Percentiles rank a stretch among this genome's conserved stretches.
Evolutionary conservation across 53 echinoderm and acorn worm genomes (phyloP).

Genomic region (Zoroaster sp.): DNA sequence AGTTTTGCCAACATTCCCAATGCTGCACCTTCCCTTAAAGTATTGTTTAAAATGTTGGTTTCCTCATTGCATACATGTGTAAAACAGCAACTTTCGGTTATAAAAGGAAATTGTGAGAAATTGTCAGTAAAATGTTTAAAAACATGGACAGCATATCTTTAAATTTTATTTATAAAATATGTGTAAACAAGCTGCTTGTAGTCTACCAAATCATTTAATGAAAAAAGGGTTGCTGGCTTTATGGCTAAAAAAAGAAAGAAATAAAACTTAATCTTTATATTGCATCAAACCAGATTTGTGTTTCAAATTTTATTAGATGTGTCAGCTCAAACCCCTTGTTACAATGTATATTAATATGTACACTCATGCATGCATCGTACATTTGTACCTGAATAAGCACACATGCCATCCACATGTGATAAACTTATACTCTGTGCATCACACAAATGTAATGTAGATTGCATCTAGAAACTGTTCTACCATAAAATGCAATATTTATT

Average conservation of each 20-base stretch:
- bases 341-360: background rate
- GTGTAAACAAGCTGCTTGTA: too few relatives aligned
- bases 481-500: slow-evolving; percentile 18
- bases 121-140: too few relatives aligned
- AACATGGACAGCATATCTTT: too few relatives aligned
- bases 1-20: too few relatives aligned
- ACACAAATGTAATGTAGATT: background rate
- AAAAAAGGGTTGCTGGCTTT: too few relatives aligned
- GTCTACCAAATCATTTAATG: background rate
- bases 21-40: too few relatives aligned
- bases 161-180: too few relatives aligned
- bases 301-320: background rate
- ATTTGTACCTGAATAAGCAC: background rate
- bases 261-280: background rate
- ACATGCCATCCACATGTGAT: background rate
- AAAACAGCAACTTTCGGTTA: too few relatives aligned
- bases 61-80: too few relatives aligned
- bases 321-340: background rate
- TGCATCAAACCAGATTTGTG: background rate
- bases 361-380: background rate
- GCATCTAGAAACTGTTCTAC: background rate
- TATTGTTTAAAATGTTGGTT: too few relatives aligned
- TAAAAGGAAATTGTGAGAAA: too few relatives aligned
- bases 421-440: background rate
- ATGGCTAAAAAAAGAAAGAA: background rate